Evolutionary conservation across 2,888 invertebrate species (phyloP).

Genomic region (Pimpla rufipes): DNA sequence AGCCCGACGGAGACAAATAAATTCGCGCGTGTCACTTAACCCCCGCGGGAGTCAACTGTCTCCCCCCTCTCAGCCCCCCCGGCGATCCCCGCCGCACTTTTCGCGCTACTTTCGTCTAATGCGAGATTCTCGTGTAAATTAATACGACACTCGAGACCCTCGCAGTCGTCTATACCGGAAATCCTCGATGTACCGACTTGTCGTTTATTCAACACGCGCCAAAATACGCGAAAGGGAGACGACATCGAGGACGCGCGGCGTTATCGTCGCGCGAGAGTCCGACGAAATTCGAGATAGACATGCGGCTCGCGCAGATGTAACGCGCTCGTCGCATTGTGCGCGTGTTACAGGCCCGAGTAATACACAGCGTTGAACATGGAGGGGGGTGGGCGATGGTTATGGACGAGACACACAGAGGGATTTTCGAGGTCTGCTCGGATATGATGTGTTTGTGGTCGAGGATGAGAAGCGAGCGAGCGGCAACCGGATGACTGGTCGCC

Average conservation of each 20-base stretch:
- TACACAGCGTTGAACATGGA: neutral
- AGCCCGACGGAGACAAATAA: constrained; percentile 62
- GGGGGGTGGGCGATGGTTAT: constrained; percentile 11
- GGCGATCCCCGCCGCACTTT: neutral
- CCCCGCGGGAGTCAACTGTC: constrained; percentile 26
- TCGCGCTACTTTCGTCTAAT: neutral
- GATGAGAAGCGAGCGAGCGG: constrained; percentile 52
- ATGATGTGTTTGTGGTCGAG: constrained; percentile 41
- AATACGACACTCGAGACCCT: neutral
- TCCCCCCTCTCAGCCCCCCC: neutral
- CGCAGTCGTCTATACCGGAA: constrained; percentile 5
- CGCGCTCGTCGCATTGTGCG: constrained; percentile 43
- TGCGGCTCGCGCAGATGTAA: constrained; percentile 23
- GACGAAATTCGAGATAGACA: constrained; percentile 55
- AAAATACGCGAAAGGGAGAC: constrained; percentile 28
- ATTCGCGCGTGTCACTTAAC: constrained; percentile 9
- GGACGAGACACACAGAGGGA: constrained; percentile 51
- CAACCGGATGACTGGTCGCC: constrained; percentile 23
- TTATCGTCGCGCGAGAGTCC: constrained; percentile 52
- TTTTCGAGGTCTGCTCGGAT: constrained; percentile 58
- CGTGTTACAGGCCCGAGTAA: constrained; percentile 11
- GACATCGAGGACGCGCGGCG: constrained; percentile 38
- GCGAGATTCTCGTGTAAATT: constrained; percentile 14
- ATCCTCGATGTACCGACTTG: neutral
- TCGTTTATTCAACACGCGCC: neutral